These are phyloP conservation scores for Tolypeutes matacus DNA, from an alignment of 2,797 vertebrate species.

Conservation along the genomic window DNA sequence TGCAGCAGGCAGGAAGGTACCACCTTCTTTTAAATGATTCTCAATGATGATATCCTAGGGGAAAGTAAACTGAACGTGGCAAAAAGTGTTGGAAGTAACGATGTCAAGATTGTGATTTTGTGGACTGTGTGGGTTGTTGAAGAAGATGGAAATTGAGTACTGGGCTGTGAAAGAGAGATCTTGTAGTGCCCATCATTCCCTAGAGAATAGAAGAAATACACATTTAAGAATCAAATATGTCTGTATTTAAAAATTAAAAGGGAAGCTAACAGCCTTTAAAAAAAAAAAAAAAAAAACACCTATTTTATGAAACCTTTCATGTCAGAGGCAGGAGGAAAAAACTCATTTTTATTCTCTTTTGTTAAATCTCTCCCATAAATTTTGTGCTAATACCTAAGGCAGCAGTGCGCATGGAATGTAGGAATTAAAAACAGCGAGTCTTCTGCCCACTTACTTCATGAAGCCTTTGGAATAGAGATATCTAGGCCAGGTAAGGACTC, in stretches of 20 bases:
- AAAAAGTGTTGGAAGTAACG: not conserved
- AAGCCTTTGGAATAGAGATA: not conserved
- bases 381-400: constrained; percentile 22
- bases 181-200: not conserved
- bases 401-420: not conserved
- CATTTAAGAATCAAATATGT: not conserved
- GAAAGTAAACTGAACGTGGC: not conserved
- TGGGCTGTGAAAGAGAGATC: not conserved
- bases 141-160: not conserved
- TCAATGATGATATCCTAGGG: not conserved
- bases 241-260: constrained; percentile 3
- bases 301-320: not conserved
- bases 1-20: not conserved
- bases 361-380: not conserved
- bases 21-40: not conserved
- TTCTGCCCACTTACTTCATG: not conserved
- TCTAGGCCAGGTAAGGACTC: not conserved
- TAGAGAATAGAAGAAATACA: not conserved
- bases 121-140: not conserved
- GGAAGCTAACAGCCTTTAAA: not conserved
- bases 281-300: too few relatives aligned
- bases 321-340: not conserved
- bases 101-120: not conserved
- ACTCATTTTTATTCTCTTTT: not conserved
- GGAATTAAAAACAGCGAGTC: not conserved